phyloP scores from a whole-genome alignment of 2,113 vertebrate genomes.

The Gorsachius goisagi region DNA sequence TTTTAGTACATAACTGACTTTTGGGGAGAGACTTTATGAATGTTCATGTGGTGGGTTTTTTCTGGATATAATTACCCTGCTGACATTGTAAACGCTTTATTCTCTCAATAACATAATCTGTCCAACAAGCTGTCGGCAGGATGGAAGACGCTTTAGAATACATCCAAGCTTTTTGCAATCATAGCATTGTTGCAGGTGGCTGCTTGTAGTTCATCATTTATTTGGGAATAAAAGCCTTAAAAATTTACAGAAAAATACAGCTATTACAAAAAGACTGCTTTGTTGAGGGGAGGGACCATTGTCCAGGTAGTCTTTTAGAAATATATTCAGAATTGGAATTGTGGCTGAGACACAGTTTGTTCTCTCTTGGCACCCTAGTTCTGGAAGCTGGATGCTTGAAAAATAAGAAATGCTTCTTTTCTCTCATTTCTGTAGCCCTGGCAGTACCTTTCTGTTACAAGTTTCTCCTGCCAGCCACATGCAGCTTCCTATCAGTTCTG shows the following conservation, averaged over 20 bases:
- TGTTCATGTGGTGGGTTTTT: neutral
- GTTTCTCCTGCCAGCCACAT: neutral
- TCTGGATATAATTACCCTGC: neutral
- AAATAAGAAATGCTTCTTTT: neutral
- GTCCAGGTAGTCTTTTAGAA: neutral
- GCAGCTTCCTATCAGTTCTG: neutral
- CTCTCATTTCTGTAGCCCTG: neutral
- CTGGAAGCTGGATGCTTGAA: neutral
- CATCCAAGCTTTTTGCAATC: neutral
- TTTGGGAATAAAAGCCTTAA: neutral
- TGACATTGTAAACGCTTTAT: conserved; percentile 13
- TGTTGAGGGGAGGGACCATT: neutral
- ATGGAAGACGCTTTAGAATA: neutral
- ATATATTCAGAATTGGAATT: neutral
- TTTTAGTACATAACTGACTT: neutral
- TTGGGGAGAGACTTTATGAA: neutral
- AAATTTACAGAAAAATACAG: neutral
- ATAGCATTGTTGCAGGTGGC: neutral
- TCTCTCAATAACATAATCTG: neutral
- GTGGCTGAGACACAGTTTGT: neutral
- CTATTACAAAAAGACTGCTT: neutral
- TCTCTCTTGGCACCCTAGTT: neutral
- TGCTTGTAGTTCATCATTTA: neutral
- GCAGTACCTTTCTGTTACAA: neutral
- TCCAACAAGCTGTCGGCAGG: neutral